phyloP scores from a whole-genome alignment of 2,888 invertebrate species.

The Axea sp. region DNA sequence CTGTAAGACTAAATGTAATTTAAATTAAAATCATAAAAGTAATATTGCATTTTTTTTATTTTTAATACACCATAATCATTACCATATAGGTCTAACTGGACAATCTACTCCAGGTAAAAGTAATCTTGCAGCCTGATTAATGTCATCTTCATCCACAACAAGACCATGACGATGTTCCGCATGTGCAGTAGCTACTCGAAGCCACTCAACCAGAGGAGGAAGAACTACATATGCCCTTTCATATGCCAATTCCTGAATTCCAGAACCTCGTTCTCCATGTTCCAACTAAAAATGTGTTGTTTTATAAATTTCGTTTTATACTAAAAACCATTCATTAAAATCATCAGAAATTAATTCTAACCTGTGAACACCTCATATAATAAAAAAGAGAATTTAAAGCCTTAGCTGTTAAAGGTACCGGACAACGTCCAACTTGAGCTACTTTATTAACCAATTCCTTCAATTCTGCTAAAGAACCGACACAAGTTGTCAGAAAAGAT shows the following conservation, averaged over 20 bases:
- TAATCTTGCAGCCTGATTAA: slow-evolving; percentile 92
- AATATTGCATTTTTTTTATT: no score
- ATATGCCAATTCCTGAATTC: slow-evolving; percentile 88
- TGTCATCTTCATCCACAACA: slow-evolving; percentile 90
- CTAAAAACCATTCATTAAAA: no score
- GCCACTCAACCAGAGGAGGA: slow-evolving; percentile 95
- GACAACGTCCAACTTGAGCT: slow-evolving; percentile 81
- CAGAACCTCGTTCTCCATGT: slow-evolving; percentile 82
- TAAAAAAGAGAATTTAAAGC: slow-evolving; percentile 92
- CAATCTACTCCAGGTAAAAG: slow-evolving; percentile 94
- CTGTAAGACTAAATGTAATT: no score
- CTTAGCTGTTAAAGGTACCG: slow-evolving; percentile 81
- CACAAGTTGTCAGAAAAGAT: slow-evolving; percentile 91
- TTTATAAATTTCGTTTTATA: no score
- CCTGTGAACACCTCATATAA: slow-evolving; percentile 95
- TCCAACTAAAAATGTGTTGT: slow-evolving; percentile 85
- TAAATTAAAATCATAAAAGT: no score
- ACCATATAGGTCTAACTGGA: slow-evolving; percentile 89
- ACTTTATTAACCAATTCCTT: slow-evolving; percentile 84
- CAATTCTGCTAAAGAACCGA: slow-evolving; percentile 89
- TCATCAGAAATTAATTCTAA: slow-evolving; percentile 73
- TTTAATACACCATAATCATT: no score
- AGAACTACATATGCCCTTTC: slow-evolving; percentile 93
- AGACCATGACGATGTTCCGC: slow-evolving; percentile 89
- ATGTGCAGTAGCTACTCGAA: slow-evolving; percentile 90